These are phyloP conservation scores for Caenorhabditis parvicauda DNA, from an alignment of 2,888 invertebrate species.

Conservation along the genomic window DNA sequence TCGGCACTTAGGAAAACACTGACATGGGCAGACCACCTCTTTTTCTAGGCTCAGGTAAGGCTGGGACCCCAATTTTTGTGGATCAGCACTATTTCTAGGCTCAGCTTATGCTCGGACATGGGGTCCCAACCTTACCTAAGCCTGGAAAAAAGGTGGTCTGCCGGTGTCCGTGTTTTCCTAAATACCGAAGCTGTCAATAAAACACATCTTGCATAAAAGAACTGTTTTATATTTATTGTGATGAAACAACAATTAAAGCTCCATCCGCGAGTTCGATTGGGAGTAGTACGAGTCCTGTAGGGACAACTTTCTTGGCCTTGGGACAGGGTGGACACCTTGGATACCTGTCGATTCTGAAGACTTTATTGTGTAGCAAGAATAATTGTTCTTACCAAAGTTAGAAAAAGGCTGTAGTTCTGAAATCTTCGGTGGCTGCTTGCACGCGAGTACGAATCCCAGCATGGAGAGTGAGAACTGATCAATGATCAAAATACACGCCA, in stretches of 20 bases:
- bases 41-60: too few species aligned
- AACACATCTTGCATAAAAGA: too few species aligned
- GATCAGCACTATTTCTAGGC: too few species aligned
- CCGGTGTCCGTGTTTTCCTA: too few species aligned
- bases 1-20: too few species aligned
- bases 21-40: too few species aligned
- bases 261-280: constrained; percentile 27
- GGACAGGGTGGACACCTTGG: constrained; percentile 27
- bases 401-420: constrained; percentile 28
- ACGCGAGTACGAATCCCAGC: constrained; percentile 65
- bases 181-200: too few species aligned
- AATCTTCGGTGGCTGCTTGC: constrained; percentile 44
- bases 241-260: constrained; percentile 8
- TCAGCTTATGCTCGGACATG: too few species aligned
- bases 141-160: too few species aligned
- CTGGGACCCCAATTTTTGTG: too few species aligned
- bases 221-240: neutral
- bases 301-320: constrained; percentile 26
- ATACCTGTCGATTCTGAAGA: constrained; percentile 23
- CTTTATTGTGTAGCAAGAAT: neutral
- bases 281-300: constrained; percentile 32
- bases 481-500: constrained; percentile 65
- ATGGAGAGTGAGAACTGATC: constrained; percentile 64
- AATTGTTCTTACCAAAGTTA: neutral
- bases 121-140: too few species aligned